These are phyloP conservation scores for Drosophila ogumai DNA, from an alignment of 1,140 invertebrate species.

Conservation along the genomic window DNA sequence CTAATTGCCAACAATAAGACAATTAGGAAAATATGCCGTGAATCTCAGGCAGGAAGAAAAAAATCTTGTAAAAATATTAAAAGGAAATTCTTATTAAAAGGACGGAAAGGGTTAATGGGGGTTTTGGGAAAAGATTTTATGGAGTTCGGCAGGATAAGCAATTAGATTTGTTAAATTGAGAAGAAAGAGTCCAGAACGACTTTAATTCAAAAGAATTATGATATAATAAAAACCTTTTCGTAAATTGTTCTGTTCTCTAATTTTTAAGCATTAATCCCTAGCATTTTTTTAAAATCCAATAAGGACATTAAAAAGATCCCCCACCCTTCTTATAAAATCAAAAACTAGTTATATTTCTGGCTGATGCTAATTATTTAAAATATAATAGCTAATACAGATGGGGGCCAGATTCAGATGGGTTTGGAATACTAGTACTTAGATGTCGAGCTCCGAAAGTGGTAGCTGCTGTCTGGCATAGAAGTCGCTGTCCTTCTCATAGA, in stretches of 20 bases:
- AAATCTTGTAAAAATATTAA: slow-evolving; percentile 26
- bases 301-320: background rate
- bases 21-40: slow-evolving; percentile 68
- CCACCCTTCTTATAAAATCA: background rate
- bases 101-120: slow-evolving; percentile 29
- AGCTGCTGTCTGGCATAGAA: slow-evolving; percentile 16
- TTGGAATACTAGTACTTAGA: background rate
- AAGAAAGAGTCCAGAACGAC: no score
- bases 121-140: slow-evolving; percentile 23
- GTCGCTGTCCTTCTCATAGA: slow-evolving; percentile 36
- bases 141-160: background rate
- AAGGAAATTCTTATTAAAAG: slow-evolving; percentile 1
- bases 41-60: slow-evolving; percentile 5
- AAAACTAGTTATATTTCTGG: background rate
- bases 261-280: no score
- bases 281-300: background rate
- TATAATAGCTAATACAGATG: background rate
- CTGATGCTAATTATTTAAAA: background rate
- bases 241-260: background rate
- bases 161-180: background rate
- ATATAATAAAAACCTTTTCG: background rate
- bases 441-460: background rate
- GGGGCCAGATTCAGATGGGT: background rate
- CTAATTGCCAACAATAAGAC: slow-evolving; percentile 72
- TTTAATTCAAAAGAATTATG: background rate